phyloP scores from a whole-genome alignment of 2,113 vertebrate species.

The Numenius arquata region DNA sequence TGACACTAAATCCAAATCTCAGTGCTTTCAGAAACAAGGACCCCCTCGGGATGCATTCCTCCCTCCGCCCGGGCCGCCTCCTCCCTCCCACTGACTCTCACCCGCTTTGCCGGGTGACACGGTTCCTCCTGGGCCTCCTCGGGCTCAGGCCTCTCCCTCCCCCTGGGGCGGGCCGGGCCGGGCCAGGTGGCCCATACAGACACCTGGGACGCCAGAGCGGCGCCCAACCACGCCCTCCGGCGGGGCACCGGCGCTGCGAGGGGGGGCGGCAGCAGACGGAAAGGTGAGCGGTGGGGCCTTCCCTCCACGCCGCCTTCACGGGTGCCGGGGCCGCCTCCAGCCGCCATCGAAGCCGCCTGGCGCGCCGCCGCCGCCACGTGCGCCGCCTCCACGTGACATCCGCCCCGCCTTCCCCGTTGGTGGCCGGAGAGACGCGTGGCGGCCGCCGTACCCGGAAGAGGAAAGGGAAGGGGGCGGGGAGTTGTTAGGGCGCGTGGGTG shows the following conservation, averaged over 20 bases:
- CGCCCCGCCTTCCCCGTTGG: not conserved
- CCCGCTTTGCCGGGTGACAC: too few relatives aligned
- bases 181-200: not conserved
- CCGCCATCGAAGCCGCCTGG: not conserved
- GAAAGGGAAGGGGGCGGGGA: not conserved
- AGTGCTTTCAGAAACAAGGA: accelerated
- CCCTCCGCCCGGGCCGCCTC: accelerated
- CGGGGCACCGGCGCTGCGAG: too few relatives aligned
- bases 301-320: not conserved
- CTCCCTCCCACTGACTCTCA: accelerated
- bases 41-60: accelerated
- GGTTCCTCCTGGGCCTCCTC: not conserved
- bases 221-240: not conserved
- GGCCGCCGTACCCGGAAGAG: not conserved
- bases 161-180: too few relatives aligned
- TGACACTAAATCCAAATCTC: not conserved
- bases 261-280: not conserved
- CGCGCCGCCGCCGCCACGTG: not conserved
- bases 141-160: too few relatives aligned
- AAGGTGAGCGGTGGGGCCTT: accelerated
- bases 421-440: too few relatives aligned
- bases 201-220: too few relatives aligned
- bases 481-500: not conserved
- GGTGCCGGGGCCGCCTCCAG: accelerated
- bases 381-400: not conserved